These are phyloP conservation scores for Molossus molossus DNA, from an alignment of 2,797 vertebrate genomes.

Conservation along the genomic window DNA sequence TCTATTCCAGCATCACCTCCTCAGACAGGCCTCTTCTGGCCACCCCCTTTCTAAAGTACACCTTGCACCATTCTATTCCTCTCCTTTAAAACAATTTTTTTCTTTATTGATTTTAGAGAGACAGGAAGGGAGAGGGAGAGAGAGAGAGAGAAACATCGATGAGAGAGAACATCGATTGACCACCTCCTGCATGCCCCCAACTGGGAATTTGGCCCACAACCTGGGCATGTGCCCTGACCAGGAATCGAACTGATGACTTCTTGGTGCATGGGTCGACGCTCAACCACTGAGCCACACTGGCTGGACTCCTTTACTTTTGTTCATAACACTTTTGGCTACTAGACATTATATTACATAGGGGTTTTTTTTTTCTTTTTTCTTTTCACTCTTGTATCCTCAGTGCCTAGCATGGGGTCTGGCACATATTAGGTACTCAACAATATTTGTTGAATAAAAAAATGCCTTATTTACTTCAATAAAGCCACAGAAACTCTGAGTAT, in stretches of 20 bases:
- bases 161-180: too few relatives aligned
- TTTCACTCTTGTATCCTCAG: background rate
- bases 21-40: background rate
- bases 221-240: too few relatives aligned
- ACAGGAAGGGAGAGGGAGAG: too few relatives aligned
- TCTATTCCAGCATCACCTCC: background rate
- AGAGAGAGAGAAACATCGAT: too few relatives aligned
- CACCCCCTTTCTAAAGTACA: background rate
- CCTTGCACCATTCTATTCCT: background rate
- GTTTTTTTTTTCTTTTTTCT: background rate
- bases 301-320: background rate
- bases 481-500: background rate
- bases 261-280: too few relatives aligned
- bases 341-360: background rate
- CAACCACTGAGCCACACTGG: too few relatives aligned
- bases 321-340: background rate
- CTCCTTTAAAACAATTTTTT: too few relatives aligned
- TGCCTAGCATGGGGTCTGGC: background rate
- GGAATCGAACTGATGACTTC: too few relatives aligned
- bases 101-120: too few relatives aligned
- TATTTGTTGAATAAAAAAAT: background rate
- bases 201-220: too few relatives aligned
- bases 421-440: background rate
- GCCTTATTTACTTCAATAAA: background rate
- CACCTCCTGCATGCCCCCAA: too few relatives aligned